A percentile compares a stretch with the other conserved stretches of the same genome.
Evolutionary conservation across 2,113 vertebrate species (phyloP).

Genomic region (Hydropotes inermis): DNA sequence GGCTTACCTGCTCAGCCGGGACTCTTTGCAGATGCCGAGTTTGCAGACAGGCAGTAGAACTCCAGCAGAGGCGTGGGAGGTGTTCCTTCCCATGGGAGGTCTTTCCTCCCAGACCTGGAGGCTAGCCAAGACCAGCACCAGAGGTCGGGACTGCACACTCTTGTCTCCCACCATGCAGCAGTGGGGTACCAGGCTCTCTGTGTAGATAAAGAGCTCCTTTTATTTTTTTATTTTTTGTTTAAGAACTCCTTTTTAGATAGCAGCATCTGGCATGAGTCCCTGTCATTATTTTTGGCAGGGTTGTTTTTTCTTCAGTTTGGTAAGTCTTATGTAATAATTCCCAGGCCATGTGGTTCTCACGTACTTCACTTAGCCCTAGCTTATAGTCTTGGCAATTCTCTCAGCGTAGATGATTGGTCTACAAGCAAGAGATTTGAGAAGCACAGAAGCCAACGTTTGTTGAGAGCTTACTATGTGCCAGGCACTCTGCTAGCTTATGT

Average conservation of each 20-base stretch:
- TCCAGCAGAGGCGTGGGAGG: background rate
- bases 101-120: background rate
- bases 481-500: background rate
- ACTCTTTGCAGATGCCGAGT: background rate
- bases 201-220: background rate
- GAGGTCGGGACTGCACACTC: background rate
- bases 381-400: background rate
- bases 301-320: background rate
- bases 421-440: background rate
- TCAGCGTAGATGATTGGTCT: background rate
- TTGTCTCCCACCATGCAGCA: background rate
- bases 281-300: background rate
- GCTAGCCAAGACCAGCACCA: background rate
- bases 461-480: background rate
- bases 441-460: background rate
- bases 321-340: background rate
- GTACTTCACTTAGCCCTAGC: background rate
- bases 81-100: background rate
- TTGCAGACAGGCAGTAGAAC: background rate
- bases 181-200: background rate
- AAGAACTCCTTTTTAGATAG: background rate
- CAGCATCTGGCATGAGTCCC: background rate
- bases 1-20: background rate
- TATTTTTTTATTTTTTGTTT: background rate
- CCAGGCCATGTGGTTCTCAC: background rate